A percentile compares a stretch with the other conserved stretches of the same genome.
These are phyloP conservation scores for Acanthococcus lagerstroemiae DNA, from an alignment of 2,888 invertebrate species.

Conservation along the genomic window DNA sequence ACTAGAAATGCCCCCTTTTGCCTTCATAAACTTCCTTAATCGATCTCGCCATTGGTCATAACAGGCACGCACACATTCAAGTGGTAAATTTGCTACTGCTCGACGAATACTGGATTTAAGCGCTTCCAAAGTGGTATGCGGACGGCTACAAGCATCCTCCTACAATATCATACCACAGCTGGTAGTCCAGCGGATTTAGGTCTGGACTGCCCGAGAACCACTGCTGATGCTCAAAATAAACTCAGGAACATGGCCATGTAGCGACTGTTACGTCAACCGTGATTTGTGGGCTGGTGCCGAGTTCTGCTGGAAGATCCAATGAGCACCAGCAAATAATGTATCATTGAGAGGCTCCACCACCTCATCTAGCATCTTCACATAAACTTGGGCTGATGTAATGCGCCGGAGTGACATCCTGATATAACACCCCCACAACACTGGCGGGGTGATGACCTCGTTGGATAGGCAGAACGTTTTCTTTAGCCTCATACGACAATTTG, in stretches of 20 bases:
- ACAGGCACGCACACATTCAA: no score
- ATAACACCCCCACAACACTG: no score
- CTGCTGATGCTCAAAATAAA: background rate
- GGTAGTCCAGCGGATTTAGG: background rate
- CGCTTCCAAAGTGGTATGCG: background rate
- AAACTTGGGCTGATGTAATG: background rate
- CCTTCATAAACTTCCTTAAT: background rate
- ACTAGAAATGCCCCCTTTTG: constrained; percentile 3
- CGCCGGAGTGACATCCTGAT: no score
- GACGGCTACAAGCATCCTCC: background rate
- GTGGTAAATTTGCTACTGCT: constrained; percentile 1
- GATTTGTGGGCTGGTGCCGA: background rate
- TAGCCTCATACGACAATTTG: no score
- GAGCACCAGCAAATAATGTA: background rate
- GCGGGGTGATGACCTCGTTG: no score
- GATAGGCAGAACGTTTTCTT: no score
- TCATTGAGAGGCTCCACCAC: background rate
- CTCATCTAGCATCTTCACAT: background rate
- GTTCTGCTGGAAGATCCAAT: background rate
- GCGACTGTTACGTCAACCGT: background rate
- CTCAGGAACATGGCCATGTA: background rate
- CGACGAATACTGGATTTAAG: background rate
- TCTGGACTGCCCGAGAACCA: background rate
- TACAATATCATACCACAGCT: background rate
- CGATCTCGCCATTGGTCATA: background rate